Percentiles rank a stretch among this genome's conserved stretches.
These are phyloP conservation scores for Conchocele bisecta DNA, from an alignment of 2,888 invertebrate species.

Conservation along the genomic window DNA sequence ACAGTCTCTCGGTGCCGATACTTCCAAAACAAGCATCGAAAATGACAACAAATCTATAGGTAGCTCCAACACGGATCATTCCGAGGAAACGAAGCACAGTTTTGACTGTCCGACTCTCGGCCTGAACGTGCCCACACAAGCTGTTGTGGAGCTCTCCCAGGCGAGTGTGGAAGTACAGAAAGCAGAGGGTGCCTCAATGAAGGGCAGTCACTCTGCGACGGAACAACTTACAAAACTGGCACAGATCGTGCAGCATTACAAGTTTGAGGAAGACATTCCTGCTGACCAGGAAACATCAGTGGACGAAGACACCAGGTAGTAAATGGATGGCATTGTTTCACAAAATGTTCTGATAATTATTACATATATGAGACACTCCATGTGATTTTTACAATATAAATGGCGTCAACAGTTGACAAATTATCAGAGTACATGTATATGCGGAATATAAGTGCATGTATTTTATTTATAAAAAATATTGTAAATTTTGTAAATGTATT, in stretches of 20 bases:
- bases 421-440: too few species aligned
- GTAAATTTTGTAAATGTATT: too few species aligned
- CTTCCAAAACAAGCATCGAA: conserved; percentile 45
- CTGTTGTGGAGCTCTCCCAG: conserved; percentile 50
- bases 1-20: conserved; percentile 58
- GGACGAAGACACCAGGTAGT: too few species aligned
- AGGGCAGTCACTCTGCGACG: conserved; percentile 56
- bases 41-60: conserved; percentile 24
- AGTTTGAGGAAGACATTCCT: conserved; percentile 63
- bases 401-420: too few species aligned
- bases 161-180: conserved; percentile 43
- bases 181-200: neutral
- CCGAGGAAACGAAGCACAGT: conserved; percentile 33
- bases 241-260: conserved; percentile 78
- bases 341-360: too few species aligned
- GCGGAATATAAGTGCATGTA: too few species aligned
- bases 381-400: too few species aligned
- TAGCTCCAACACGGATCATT: conserved; percentile 31
- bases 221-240: conserved; percentile 75
- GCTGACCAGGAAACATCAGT: too few species aligned
- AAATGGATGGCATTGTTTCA: too few species aligned
- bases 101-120: conserved; percentile 47
- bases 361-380: too few species aligned
- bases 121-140: conserved; percentile 41
- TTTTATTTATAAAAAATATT: too few species aligned